Evolutionary conservation across 53 echinoderm and acorn worm species (phyloP), one percentile per base, ranked within the genome.

Genomic region (Luidia sarsii): DNA sequence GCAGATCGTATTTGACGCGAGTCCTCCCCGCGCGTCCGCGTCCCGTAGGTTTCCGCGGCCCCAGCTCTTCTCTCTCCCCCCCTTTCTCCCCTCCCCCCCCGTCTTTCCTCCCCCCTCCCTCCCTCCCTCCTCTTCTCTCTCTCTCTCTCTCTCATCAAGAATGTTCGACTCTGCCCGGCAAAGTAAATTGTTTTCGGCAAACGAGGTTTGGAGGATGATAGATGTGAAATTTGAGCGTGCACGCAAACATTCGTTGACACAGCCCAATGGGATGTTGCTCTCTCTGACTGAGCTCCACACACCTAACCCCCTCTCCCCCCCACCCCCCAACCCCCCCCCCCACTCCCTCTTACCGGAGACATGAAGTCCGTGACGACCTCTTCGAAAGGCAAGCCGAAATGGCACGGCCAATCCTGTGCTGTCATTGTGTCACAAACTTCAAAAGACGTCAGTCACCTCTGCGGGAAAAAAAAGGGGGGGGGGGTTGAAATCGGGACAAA

Each of bases 1-100:
- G 61, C 61, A 77, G 77, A 77, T 77, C 77, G 43, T 77, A 48
- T 77, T 77, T 48, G 37, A 43, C 34, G 22, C 33, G 49, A 20
- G 49, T 49, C 33, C 50, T 69, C 32, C 25, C 1, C 14, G 34
- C 32, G 33, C 31, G 70, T 20, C 50, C 50, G 70, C 25, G 2
- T 25, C 43, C 50, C 11, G 7, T 46, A 46, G 28, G 46, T 24
- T 67, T 45, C 13, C 28, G 48, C 16, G 19, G 23, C 25, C 23
- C 1, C 30, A 25, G 16, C 10, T 19, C 34, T 33, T 4, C 62
- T 33, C 62, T 62, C 30, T 62, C 62, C 16, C 30, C 33, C 61
- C 16, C 32, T 60, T 31, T 8, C 61, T 30, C 59, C n/a, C n/a
- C 14, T 41, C 24, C 59, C 24, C 2, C 59, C 59, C 59, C 31